These are phyloP conservation scores for Biston betularia DNA, from an alignment of 2,888 invertebrate genomes.

Conservation along the genomic window DNA sequence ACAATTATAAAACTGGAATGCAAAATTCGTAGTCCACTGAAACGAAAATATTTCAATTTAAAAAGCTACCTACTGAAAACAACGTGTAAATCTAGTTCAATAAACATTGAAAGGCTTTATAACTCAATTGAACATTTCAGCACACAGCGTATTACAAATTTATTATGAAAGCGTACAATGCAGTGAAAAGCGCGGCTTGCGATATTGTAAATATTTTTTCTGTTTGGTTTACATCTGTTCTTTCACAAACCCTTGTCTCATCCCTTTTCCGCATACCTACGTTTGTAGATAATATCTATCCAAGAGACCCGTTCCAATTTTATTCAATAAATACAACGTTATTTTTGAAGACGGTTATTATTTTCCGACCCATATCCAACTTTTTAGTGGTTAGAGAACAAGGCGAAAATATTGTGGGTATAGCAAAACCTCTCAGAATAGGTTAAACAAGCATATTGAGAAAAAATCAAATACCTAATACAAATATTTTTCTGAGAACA, in stretches of 20 bases:
- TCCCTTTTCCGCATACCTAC: constrained; percentile 45
- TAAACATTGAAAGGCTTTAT: constrained; percentile 49
- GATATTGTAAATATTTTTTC: constrained; percentile 56
- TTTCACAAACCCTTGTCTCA: constrained; percentile 57
- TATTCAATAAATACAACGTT: constrained; percentile 33
- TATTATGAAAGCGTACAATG: constrained; percentile 50
- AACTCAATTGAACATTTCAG: constrained; percentile 44
- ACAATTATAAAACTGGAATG: background rate
- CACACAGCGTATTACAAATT: constrained; percentile 40
- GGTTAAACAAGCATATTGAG: too few species aligned
- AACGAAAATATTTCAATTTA: constrained; percentile 21
- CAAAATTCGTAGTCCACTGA: background rate
- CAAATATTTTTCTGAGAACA: too few species aligned
- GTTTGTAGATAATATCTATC: constrained; percentile 29
- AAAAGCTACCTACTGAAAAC: constrained; percentile 20
- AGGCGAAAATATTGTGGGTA: background rate
- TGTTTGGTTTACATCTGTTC: constrained; percentile 54
- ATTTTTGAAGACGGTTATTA: constrained; percentile 24
- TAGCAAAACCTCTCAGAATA: too few species aligned
- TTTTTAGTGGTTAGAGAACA: background rate
- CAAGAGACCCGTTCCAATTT: constrained; percentile 24
- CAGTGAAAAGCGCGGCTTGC: constrained; percentile 45
- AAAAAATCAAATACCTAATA: too few species aligned
- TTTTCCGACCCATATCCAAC: constrained; percentile 1
- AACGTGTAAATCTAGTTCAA: constrained; percentile 24